Base-by-base conservation (phyloP, 2,113 vertebrate species). In the Caranx ignobilis region DNA sequence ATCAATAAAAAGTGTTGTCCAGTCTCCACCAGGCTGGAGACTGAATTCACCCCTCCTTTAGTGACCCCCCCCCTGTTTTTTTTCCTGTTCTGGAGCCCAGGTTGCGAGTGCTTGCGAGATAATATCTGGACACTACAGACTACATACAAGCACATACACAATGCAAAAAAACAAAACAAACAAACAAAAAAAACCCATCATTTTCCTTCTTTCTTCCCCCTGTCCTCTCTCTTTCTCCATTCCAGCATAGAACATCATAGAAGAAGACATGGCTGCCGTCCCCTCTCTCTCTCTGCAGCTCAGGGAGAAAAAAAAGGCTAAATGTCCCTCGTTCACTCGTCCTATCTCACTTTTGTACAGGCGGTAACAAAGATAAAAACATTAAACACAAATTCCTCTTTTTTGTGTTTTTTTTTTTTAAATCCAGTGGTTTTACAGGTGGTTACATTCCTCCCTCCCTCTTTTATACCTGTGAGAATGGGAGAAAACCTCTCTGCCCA, bases 191-290 rank as follows among this genome's bases (percentile, higher is more conserved):
- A 26, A 37, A 69, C n/a, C n/a, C 31, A 47, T 60, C 3, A 7
- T 43, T 62, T 67, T 59, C 59, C 67, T 64, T 62, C 81, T 71
- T 52, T 54, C 37, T n/a, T 21, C 60, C 68, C 50, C 59, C 16
- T 16, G 54, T 88, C 85, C 77, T 87, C 84, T 76, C 73, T 71
- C 87, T 90, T 93, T 92, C 93, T 94, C 93, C 93, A 93, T 93
- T 93, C 93, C 83, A 55, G 54, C 73, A 69, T 8, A 93, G 93
- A 94, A 94, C 87, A 94, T 94, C 93, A 94, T 94, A 91, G 91
- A 94, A 91, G 91, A 92, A 89, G 92, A 93, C 88, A 37, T 32
- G 75, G 89, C 88, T 79, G 83, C 87, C 12, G 6, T 48, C 60
- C 43, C 37, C 70, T 31, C 71, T 69, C 71, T 71, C 69, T 79